Base-by-base conservation (phyloP, 2,888 invertebrate genomes). In the Scaeva pyrastri region DNA sequence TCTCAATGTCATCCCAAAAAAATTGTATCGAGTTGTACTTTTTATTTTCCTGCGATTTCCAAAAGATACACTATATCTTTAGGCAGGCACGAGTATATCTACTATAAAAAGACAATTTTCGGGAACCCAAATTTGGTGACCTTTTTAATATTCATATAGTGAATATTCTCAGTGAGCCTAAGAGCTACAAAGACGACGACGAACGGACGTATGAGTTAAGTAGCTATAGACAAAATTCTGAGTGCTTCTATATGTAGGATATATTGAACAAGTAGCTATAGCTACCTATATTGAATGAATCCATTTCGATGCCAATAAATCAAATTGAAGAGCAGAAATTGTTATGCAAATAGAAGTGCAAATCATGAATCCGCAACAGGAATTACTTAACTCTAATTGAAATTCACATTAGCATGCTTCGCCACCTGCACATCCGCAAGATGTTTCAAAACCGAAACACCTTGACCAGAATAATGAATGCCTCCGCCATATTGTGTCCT, bases 351-450 rank as follows among this genome's bases (percentile, higher is more conserved):
- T 60, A 60, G 21, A 21, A 41, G 82, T 86, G 64, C 77, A 68
- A 66, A 66, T 66, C 45, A 66, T 74, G 70, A 70, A 45, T 19
- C 82, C 82, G 60, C 73, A 86, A 60, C 78, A 74, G 45, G 73
- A 86, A 82, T 78, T 86, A 78, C 77, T 86, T 78, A 77, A 71
- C 77, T 86, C 77, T 78, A 86, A 82, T 86, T 86, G 86, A 71
- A 64, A 82, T 86, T 70, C 82, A 78, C 77, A 86, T 85, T 85
- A 85, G 81, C 73, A 85, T 85, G 85, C 85, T 43, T 81, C 81
- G 70, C 76, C 85, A 85, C 85, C 85, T 81, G 81, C 64, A 81
- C 45, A 85, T 85, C 85, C 85, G 85, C 72, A 85, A 85, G 76
- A 85, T 85, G 85, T 76, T 76, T 56, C 73, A 80, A 77, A 60